Percentiles rank a stretch among this genome's conserved stretches.
Conservation (phyloP, 2,797 vertebrate species). For the Lithobates pipiens region DNA sequence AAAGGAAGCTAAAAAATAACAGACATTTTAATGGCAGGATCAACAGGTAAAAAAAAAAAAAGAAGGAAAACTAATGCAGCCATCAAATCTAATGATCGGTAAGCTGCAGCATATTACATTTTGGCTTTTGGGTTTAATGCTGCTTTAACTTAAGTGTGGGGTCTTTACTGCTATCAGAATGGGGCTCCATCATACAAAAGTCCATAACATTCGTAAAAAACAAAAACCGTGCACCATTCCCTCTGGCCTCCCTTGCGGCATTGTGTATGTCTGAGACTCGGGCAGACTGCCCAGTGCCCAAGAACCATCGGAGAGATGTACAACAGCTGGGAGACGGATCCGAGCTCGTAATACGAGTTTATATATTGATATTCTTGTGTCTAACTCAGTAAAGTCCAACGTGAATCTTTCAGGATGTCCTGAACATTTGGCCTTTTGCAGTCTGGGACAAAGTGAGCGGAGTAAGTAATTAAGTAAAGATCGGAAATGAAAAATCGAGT, state of each 20-base stretch:
- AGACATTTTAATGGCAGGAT: too few species aligned
- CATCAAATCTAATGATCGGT: too few species aligned
- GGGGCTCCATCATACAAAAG: too few species aligned
- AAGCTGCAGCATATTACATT: too few species aligned
- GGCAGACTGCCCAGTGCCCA: too few species aligned
- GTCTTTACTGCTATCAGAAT: too few species aligned
- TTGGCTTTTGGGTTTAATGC: too few species aligned
- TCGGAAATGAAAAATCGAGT: slow-evolving; percentile 36
- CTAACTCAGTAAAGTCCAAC: slow-evolving; percentile 21
- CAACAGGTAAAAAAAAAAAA: too few species aligned
- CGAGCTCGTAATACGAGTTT: background rate
- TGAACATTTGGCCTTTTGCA: too few species aligned
- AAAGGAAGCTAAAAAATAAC: too few species aligned
- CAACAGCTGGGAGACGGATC: background rate
- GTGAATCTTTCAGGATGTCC: background rate
- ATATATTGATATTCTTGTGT: slow-evolving; percentile 8
- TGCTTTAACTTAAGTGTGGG: too few species aligned
- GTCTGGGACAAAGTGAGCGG: background rate
- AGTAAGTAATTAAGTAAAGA: background rate
- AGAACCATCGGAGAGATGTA: background rate
- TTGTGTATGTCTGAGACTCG: background rate
- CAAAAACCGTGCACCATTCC: background rate
- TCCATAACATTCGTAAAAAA: background rate
- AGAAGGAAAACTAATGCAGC: too few species aligned
- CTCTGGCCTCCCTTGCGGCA: background rate